Conservation (phyloP, 2,797 vertebrate species). For the Pitangus sulphuratus region DNA sequence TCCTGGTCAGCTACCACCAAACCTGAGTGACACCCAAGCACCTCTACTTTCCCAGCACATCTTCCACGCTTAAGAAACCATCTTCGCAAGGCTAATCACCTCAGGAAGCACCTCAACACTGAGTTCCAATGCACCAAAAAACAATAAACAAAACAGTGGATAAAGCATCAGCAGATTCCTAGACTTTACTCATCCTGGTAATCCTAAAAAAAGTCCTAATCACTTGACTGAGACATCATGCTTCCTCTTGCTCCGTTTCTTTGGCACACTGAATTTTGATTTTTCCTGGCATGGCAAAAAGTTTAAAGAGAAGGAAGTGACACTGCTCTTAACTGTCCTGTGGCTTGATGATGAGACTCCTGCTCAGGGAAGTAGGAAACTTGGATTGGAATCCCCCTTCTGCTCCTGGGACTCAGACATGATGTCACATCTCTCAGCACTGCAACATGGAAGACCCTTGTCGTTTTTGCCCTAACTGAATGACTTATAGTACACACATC, state of each 20-base stretch:
- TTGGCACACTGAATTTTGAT: background rate
- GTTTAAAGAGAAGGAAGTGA: slow-evolving; percentile 59
- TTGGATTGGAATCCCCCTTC: slow-evolving; percentile 48
- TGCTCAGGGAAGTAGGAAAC: slow-evolving; percentile 42
- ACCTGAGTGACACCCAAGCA: background rate
- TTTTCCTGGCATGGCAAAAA: slow-evolving; percentile 36
- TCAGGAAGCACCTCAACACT: background rate
- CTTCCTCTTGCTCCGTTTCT: slow-evolving; percentile 19
- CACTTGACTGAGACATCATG: background rate
- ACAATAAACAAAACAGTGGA: background rate
- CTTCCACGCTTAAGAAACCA: background rate
- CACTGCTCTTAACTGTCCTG: background rate
- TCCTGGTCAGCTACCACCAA: background rate
- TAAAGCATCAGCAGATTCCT: background rate
- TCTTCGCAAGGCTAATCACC: background rate
- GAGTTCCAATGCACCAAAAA: background rate
- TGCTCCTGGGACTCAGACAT: background rate
- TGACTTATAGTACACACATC: background rate
- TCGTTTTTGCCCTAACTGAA: background rate
- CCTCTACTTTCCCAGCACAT: background rate
- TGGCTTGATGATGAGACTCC: slow-evolving; percentile 21
- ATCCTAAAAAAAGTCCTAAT: background rate
- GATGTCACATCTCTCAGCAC: background rate
- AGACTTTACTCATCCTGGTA: background rate
- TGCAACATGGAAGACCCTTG: background rate